Evolutionary conservation across 2,113 vertebrate genomes (phyloP).

Genomic region (Malurus elegans): DNA sequence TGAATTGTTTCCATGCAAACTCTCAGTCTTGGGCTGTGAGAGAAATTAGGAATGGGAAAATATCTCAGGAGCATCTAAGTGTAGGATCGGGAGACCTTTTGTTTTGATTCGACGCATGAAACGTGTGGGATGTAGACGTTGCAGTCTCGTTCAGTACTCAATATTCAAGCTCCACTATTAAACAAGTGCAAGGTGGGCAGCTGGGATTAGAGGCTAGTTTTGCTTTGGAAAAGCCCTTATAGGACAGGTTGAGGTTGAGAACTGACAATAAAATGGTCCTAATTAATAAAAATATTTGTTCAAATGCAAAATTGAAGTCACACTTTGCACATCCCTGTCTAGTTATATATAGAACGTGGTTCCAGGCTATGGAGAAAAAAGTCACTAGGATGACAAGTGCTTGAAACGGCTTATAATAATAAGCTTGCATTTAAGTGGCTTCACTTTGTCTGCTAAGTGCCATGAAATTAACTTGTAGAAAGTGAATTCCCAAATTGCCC

Average conservation of each 20-base stretch:
- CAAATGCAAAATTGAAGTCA: slow-evolving; percentile 40
- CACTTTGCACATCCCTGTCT: not conserved
- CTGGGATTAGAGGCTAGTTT: not conserved
- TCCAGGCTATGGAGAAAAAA: slow-evolving; percentile 59
- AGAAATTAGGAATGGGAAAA: not conserved
- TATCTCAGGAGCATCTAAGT: not conserved
- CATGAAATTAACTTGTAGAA: slow-evolving; percentile 64
- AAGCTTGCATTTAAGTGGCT: slow-evolving; percentile 53
- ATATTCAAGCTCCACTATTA: not conserved
- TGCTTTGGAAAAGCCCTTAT: not conserved
- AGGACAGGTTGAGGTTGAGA: not conserved
- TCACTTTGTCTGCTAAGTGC: slow-evolving; percentile 61
- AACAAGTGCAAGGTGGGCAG: not conserved
- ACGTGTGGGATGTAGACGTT: not conserved
- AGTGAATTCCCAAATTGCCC: slow-evolving; percentile 55
- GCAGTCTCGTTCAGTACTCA: rapidly evolving
- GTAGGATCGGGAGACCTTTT: not conserved
- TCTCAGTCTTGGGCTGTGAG: not conserved
- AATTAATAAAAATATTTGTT: not conserved
- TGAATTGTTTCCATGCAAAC: not conserved
- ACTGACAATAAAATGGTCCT: not conserved
- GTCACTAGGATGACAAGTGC: slow-evolving; percentile 50
- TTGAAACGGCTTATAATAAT: slow-evolving; percentile 58
- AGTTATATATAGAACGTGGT: not conserved
- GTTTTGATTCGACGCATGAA: not conserved